Base-by-base conservation (phyloP, 2,113 vertebrate genomes). In the Corythoichthys haematopterus region DNA sequence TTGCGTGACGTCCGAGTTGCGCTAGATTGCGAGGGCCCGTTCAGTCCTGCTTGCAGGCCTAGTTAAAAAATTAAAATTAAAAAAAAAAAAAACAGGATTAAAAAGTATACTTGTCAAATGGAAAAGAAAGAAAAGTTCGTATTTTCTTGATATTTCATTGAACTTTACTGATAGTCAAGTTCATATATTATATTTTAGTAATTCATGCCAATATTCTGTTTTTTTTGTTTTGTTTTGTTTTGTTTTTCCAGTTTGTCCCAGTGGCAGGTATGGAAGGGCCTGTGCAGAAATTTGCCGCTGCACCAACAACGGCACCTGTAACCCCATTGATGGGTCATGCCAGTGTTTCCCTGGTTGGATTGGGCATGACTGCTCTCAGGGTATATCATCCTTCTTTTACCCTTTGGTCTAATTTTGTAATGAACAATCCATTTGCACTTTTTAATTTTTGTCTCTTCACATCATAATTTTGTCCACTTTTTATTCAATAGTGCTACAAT, bases 321-420 rank as follows among this genome's bases (percentile, higher is more conserved):
- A 94, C 62, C 96, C 96, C 46, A 94, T 95, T 0, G 97, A 99
- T 2, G 97, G 97, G 16, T 95, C 95, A 1, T 99, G 97, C 76
- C 97, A 98, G 66, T 99, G 97, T 36, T 94, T 94, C 56, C 94
- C 97, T 0, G 97, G 97, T 43, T 99, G 97, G 97, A 96, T 96
- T 1, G 96, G 96, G 72, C 91, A 85, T 0, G 95, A 99, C 87
- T 99, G 97, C 85, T 96, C 97, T 28, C 96, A 96, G 78, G 91
- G 97, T 98, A 92, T 87, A 89, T 62, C 71, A 66, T 52, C n/a
- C 63, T 35, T 88, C 48, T 56, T 74, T 68, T 80, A 71, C 68
- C 47, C 72, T 60, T 40, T 51, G 76, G 12, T 64, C 71, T 66
- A 64, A 73, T 57, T 55, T 13, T 33, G 8, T 50, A 57, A 78